A percentile compares a stretch with the other conserved stretches of the same genome.
These are phyloP conservation scores for Spodoptera exigua DNA, from an alignment of 2,888 invertebrate species.

Conservation along the genomic window DNA sequence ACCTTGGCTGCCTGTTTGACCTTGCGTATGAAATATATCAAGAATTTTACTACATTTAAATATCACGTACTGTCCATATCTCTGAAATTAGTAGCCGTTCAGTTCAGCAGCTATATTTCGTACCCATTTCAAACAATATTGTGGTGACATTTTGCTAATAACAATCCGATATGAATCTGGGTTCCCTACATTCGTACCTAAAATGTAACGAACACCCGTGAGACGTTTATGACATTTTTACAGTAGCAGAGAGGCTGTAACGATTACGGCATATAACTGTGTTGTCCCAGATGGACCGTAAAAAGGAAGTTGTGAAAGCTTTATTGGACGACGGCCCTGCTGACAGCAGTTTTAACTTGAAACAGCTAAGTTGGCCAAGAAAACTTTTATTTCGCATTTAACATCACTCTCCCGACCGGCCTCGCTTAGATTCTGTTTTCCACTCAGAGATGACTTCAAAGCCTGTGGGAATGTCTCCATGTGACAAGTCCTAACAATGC, in stretches of 20 bases:
- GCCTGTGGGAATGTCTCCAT: constrained; percentile 28
- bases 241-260: constrained; percentile 50
- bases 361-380: constrained; percentile 61
- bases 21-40: constrained; percentile 1
- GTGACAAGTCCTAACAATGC: constrained; percentile 31
- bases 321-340: constrained; percentile 74
- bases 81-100: constrained; percentile 7
- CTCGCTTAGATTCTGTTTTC: constrained; percentile 57
- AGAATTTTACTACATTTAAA: constrained; percentile 22
- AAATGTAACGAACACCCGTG: constrained; percentile 19
- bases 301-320: constrained; percentile 75
- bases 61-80: constrained; percentile 14
- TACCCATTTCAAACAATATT: constrained; percentile 18
- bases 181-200: background rate
- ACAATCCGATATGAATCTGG: constrained; percentile 6
- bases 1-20: too few relatives aligned
- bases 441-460: constrained; percentile 22
- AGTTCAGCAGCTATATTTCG: constrained; percentile 11
- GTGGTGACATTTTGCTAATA: constrained; percentile 24
- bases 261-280: constrained; percentile 62
- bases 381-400: constrained; percentile 65
- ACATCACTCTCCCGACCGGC: constrained; percentile 56
- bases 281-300: constrained; percentile 68
- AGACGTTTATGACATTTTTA: constrained; percentile 54
- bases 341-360: constrained; percentile 75